These are phyloP conservation scores for Helicoverpa assulta DNA, from an alignment of 2,888 invertebrate genomes.

Conservation along the genomic window DNA sequence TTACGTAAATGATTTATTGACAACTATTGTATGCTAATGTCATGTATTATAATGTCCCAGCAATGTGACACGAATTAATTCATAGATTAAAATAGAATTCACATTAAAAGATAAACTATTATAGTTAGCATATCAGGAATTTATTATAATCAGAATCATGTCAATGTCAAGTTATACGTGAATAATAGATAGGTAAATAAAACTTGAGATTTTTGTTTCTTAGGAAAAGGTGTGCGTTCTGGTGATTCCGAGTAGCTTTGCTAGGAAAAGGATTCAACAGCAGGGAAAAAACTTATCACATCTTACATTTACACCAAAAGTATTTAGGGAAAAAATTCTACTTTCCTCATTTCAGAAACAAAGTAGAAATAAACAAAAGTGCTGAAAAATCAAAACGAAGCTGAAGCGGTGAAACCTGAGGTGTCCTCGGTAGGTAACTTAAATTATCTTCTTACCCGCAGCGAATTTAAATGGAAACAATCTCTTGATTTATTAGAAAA, in stretches of 20 bases:
- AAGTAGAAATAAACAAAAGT: slow-evolving; percentile 32
- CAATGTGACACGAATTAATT: slow-evolving; percentile 39
- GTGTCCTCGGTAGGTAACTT: slow-evolving; percentile 29
- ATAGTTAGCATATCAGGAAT: slow-evolving; percentile 37
- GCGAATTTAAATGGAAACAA: slow-evolving; percentile 48
- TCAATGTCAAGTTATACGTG: slow-evolving; percentile 27
- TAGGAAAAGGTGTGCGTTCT: neutral
- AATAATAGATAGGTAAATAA: slow-evolving; percentile 5
- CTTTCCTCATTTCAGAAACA: slow-evolving; percentile 45
- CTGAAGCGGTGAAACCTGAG: slow-evolving; percentile 22
- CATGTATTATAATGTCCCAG: slow-evolving; percentile 25
- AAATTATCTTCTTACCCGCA: slow-evolving; percentile 44
- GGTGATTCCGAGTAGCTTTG: neutral
- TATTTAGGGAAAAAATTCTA: slow-evolving; percentile 17
- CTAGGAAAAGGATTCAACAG: neutral
- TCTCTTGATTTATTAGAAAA: slow-evolving; percentile 53
- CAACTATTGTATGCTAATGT: slow-evolving; percentile 60
- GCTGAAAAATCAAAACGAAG: slow-evolving; percentile 37
- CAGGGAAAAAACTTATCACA: neutral
- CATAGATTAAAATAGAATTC: slow-evolving; percentile 50
- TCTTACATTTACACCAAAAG: no score
- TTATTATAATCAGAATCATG: slow-evolving; percentile 34
- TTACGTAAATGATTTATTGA: slow-evolving; percentile 37
- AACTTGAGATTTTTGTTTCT: slow-evolving; percentile 15
- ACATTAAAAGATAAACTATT: slow-evolving; percentile 34